Base-by-base conservation (phyloP, 2,113 vertebrate species). In the Paralichthys olivaceus region DNA sequence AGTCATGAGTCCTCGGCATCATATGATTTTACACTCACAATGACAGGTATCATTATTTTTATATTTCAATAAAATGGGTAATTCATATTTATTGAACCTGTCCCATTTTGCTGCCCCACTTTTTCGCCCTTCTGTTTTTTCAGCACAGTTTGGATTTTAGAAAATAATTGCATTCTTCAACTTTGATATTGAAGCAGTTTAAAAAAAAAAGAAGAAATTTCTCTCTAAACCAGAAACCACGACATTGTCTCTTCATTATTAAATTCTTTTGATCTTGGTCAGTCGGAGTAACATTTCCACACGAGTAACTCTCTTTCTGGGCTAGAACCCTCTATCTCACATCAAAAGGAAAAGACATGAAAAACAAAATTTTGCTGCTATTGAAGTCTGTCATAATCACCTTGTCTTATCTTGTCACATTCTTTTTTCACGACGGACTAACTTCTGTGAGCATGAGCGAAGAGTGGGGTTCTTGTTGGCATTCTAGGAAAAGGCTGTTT, bases 181-280 rank as follows among this genome's bases (percentile, higher is more conserved):
- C 80, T 87, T 84, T 85, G 22, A 80, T 71, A 73, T 65, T 0
- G 13, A 79, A 47, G 47, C n/a, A 66, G 54, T 45, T 68, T 65
- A 2, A 62, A 53, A 51, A 59, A 62, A 14, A 70, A 19, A 17
- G 15, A 19, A 53, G 7, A 53, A 53, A 84, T 23, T 17, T 75
- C 32, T 20, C n/a, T 69, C 47, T 71, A 59, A 84, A 78, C 80
- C 54, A 77, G 60, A 68, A 68, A 57, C 49, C 20, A n/a, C 5
- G 0, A 56, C 43, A 81, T 59, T 40, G 55, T 84, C 22, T 73
- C 81, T 79, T 75, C 49, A 80, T 85, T 56, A 80, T 87, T 49
- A 11, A 20, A 17, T 57, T n/a, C 70, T 49, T 85, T 88, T 86
- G 80, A 87, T 90, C 79, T 72, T 20, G 17, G 37, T 75, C 63